A percentile compares a stretch with the other conserved stretches of the same genome.
Conservation (phyloP, 2,797 vertebrate species). For the Setipinna tenuifilis region DNA sequence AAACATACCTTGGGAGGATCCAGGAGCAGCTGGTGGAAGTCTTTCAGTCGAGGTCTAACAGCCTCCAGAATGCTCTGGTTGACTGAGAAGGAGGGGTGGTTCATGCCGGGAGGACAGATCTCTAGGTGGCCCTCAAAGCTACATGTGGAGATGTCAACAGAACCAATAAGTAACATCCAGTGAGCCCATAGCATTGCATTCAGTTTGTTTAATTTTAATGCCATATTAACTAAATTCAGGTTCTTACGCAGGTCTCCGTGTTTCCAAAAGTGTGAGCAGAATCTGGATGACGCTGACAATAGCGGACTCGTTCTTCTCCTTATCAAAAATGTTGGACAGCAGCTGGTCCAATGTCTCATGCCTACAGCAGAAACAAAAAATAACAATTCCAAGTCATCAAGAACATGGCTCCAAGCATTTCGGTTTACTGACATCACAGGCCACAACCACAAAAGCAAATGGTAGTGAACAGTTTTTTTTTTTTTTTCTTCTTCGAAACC, state of each 20-base stretch:
- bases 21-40: constrained; percentile 94
- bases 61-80: constrained; percentile 95
- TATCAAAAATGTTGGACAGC: constrained; percentile 94
- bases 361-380: constrained; percentile 68
- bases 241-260: constrained; percentile 93
- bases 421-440: neutral
- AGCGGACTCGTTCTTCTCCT: constrained; percentile 95
- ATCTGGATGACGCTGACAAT: constrained; percentile 99
- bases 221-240: neutral
- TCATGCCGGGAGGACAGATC: constrained; percentile 91
- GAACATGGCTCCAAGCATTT: neutral
- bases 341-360: constrained; percentile 97
- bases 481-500: too few relatives aligned
- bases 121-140: constrained; percentile 98
- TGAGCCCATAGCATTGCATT: neutral
- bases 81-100: constrained; percentile 89
- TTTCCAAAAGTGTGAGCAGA: constrained; percentile 94
- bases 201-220: too few relatives aligned
- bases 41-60: constrained; percentile 89
- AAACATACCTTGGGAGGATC: constrained; percentile 93
- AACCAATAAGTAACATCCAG: neutral
- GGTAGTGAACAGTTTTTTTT: neutral
- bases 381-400: neutral
- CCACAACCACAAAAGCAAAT: neutral
- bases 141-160: neutral